Percentiles rank a stretch among this genome's conserved stretches.
Conservation (phyloP, 2,888 invertebrate genomes). For the Biston stratarius region DNA sequence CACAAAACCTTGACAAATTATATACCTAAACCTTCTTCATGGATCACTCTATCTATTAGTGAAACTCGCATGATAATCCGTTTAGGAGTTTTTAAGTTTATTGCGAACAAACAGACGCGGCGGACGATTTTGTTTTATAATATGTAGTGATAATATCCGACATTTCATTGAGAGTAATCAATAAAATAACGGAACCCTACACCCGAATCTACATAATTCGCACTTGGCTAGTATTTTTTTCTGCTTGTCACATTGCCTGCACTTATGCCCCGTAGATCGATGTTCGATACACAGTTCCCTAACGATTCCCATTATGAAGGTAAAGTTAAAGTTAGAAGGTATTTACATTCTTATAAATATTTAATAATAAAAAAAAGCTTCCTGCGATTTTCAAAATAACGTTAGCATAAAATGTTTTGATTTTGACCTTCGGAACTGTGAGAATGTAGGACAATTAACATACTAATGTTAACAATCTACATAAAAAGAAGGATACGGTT, state of each 20-base stretch:
- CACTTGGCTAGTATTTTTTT: no score
- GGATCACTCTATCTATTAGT: no score
- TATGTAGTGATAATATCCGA: no score
- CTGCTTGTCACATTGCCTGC: slow-evolving; percentile 12
- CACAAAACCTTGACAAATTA: no score
- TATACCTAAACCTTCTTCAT: no score
- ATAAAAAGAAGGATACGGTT: background rate
- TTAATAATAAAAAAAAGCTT: slow-evolving; percentile 32
- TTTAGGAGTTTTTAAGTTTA: no score
- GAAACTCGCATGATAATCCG: no score
- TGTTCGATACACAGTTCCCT: slow-evolving; percentile 22
- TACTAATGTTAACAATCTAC: background rate
- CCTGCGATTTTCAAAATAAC: slow-evolving; percentile 23
- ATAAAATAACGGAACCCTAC: background rate
- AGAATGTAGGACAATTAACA: slow-evolving; percentile 11
- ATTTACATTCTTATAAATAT: slow-evolving; percentile 41
- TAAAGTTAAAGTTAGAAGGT: no score
- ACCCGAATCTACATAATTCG: no score
- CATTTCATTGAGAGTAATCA: no score
- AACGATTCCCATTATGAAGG: slow-evolving; percentile 30
- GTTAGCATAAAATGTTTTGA: background rate
- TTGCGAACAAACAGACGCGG: no score
- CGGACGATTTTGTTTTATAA: no score
- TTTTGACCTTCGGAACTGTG: slow-evolving; percentile 17
- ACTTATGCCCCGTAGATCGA: slow-evolving; percentile 16